A percentile compares a stretch with the other conserved stretches of the same genome.
Conservation (phyloP, 2,888 invertebrate species). For the Operophtera brumata region DNA sequence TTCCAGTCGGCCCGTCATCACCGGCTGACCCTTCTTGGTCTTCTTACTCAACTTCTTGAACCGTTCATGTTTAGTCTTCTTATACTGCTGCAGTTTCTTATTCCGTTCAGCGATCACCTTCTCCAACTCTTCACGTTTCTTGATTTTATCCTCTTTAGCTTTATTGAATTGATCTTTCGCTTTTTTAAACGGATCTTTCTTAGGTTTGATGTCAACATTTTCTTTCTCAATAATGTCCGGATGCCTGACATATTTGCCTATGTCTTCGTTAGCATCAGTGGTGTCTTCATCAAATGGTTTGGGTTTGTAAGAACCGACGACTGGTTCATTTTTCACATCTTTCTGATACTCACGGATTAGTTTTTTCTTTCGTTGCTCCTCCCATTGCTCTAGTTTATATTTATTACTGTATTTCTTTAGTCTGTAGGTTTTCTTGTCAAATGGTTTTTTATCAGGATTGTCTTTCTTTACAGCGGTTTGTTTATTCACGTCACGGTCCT, state of each 20-base stretch:
- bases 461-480: conserved; percentile 23
- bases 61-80: conserved; percentile 84
- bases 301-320: conserved; percentile 67
- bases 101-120: conserved; percentile 80
- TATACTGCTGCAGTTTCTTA: conserved; percentile 84
- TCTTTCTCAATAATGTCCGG: conserved; percentile 63
- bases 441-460: conserved; percentile 75
- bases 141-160: conserved; percentile 78
- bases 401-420: conserved; percentile 86
- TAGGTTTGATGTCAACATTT: conserved; percentile 37
- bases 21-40: conserved; percentile 90
- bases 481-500: conserved; percentile 42
- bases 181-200: conserved; percentile 69
- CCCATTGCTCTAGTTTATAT: conserved; percentile 85
- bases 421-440: conserved; percentile 85
- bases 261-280: conserved; percentile 45
- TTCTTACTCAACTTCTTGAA: conserved; percentile 87
- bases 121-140: conserved; percentile 69
- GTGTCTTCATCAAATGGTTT: conserved; percentile 74
- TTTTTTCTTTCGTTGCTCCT: conserved; percentile 82
- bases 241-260: conserved; percentile 68
- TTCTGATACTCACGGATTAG: conserved; percentile 80
- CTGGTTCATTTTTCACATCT: conserved; percentile 73
- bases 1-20: conserved; percentile 91
- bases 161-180: conserved; percentile 79